A percentile compares a stretch with the other conserved stretches of the same genome.
Evolutionary conservation across 2,113 vertebrate genomes (phyloP).

Genomic region (Furnarius figulus): DNA sequence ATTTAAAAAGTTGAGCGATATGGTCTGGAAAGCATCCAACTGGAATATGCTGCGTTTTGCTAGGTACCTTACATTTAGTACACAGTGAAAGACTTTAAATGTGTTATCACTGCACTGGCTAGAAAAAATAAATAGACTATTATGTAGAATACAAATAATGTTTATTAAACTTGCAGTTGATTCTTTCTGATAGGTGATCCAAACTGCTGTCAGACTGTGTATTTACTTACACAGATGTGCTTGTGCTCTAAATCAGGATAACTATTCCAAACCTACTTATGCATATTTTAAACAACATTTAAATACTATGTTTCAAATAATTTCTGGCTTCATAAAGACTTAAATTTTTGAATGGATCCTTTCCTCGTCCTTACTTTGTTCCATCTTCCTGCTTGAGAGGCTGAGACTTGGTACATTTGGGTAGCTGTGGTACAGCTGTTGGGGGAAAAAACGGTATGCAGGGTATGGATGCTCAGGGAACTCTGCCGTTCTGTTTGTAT

Average conservation of each 20-base stretch:
- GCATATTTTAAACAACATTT: slow-evolving; percentile 63
- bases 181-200: slow-evolving; percentile 64
- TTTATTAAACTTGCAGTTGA: slow-evolving; percentile 65
- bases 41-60: slow-evolving; percentile 61
- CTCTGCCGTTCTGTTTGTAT: not conserved
- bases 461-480: not conserved
- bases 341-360: not conserved
- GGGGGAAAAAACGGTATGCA: not conserved
- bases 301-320: slow-evolving; percentile 25
- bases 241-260: slow-evolving; percentile 45
- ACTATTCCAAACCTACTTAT: slow-evolving; percentile 41
- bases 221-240: slow-evolving; percentile 59
- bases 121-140: slow-evolving; percentile 53
- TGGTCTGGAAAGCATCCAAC: slow-evolving; percentile 49
- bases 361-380: not conserved
- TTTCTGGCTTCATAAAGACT: slow-evolving; percentile 20
- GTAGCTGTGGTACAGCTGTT: not conserved
- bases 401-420: not conserved
- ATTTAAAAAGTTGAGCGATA: slow-evolving; percentile 50
- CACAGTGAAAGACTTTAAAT: slow-evolving; percentile 45
- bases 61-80: slow-evolving; percentile 56
- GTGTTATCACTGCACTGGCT: slow-evolving; percentile 47
- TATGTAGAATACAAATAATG: slow-evolving; percentile 65
- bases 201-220: slow-evolving; percentile 58
- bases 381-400: not conserved